Evolutionary conservation across 2,113 vertebrate genomes (phyloP), one percentile per base, ranked within the genome.

Genomic region (Muntiacus reevesi): DNA sequence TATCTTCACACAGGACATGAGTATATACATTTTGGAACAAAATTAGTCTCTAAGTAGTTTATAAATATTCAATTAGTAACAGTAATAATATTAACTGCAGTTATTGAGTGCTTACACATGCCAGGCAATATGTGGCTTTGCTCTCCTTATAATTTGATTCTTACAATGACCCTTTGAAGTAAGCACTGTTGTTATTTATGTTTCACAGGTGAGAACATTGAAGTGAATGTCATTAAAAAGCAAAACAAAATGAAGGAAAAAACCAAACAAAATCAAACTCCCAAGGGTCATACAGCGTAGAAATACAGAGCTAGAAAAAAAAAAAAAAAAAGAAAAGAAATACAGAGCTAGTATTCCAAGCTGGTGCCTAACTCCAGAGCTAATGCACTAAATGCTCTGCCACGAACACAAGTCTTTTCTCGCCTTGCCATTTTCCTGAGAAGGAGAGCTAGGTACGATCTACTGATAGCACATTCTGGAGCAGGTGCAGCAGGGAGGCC

Each of bases 361-460:
- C 28, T 17, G 9, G 16, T 45, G 40, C 50, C 11, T 54, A 50
- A 28, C 40, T 59, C 57, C 7, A 16, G 84, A 33, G 28, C 6
- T 30, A 55, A 54, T 4, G 11, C 5, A 19, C 57, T 79, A 19
- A 62, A 16, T 9, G 14, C n/a, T 28, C 40, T 83, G 50, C 9
- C 14, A 5, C 0, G 40, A 87, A 47, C 55, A 30, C 21, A 47
- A n/a, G 15, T 36, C 60, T 50, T 52, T 62, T 64, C 59, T 47
- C 30, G 17, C 67, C 25, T 88, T 55, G 23, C 28, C 9, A 0
- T 67, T 71, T 57, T 50, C 84, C 36, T 74, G 67, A 36, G 17
- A 57, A 91, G 16, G 27, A 21, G 36, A 5, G 15, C 15, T 21
- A n/a, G 62, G 50, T 10, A n/a, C 0, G 0, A 7, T 9, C 40